Conservation (phyloP, 2,113 vertebrate genomes). For the human (Homo sapiens) region GRCh38 chr5:7683501-7684000, state of each 20-base stretch:
- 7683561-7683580: neutral
- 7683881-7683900: accelerated
- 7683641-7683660: neutral
- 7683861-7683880: neutral
- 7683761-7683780: no score
- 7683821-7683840: neutral
- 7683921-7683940: neutral
- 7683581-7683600: neutral
- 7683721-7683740: accelerated
- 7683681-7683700: accelerated
- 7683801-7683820: neutral
- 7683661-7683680: neutral
- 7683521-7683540: neutral
- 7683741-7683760: neutral
- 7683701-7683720: no score
- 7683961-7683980: neutral
- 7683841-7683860: neutral
- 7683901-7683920: neutral
- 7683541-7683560: neutral
- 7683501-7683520: no score
- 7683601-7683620: no score
- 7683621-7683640: neutral
- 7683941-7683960: no score
- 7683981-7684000: accelerated
- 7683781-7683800: neutral